These are phyloP conservation scores for Megalurothrips usitatus DNA, from an alignment of 2,888 invertebrate genomes.

Conservation along the genomic window DNA sequence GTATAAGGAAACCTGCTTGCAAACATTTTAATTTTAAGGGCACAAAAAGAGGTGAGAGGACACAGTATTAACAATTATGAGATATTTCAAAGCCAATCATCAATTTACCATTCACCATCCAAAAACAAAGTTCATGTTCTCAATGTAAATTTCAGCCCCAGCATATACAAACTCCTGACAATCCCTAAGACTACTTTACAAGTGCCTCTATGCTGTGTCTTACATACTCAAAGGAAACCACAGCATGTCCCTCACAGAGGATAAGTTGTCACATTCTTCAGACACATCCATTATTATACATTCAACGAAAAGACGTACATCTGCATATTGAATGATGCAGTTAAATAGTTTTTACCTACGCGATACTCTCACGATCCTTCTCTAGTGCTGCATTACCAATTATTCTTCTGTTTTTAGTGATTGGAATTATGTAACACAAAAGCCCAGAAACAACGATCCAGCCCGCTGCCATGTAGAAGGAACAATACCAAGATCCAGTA, in stretches of 20 bases:
- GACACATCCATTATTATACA: not conserved
- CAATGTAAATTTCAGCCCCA: too few species aligned
- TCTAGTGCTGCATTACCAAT: conserved; percentile 45
- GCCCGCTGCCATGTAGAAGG: conserved; percentile 76
- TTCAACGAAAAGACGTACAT: not conserved
- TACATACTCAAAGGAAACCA: not conserved
- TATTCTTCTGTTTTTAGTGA: conserved; percentile 61
- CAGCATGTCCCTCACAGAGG: not conserved
- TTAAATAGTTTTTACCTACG: not conserved
- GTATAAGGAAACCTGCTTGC: not conserved
- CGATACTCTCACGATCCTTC: conserved; percentile 5
- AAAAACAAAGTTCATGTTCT: too few species aligned
- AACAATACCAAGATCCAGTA: conserved; percentile 68
- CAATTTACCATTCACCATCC: too few species aligned
- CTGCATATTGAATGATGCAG: not conserved
- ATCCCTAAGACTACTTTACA: not conserved
- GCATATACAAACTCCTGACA: not conserved
- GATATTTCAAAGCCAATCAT: not conserved
- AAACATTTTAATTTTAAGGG: not conserved
- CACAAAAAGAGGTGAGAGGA: not conserved
- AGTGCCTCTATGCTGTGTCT: not conserved
- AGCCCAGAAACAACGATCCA: conserved; percentile 77
- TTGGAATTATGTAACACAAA: conserved; percentile 61
- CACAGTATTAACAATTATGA: not conserved
- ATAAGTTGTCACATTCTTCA: not conserved